Conservation (phyloP, 2,113 vertebrate genomes). For the Cebus imitator region DNA sequence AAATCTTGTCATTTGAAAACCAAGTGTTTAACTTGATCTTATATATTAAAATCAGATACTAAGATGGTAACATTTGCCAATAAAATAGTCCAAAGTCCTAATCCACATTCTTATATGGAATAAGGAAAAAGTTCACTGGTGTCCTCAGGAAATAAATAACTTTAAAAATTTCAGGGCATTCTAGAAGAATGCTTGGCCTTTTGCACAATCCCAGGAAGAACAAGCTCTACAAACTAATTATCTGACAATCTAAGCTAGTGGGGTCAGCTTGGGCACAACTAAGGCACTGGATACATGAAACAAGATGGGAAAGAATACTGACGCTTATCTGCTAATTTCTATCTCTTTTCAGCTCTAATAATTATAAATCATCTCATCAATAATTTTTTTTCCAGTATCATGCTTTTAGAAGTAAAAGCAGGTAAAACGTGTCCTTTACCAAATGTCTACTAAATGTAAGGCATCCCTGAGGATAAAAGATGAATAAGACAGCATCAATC, state of each 20-base stretch:
- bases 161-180: not conserved
- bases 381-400: not conserved
- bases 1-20: not conserved
- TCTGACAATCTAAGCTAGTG: not conserved
- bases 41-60: not conserved
- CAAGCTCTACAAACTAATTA: constrained; percentile 5
- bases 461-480: not conserved
- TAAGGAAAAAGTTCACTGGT: not conserved
- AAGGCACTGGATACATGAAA: not conserved
- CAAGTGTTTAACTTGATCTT: constrained; percentile 19
- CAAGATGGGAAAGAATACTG: not conserved
- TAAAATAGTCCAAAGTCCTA: not conserved
- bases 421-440: not conserved
- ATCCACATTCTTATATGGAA: constrained; percentile 8
- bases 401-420: constrained; percentile 4
- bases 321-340: not conserved
- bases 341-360: not conserved
- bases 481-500: not conserved
- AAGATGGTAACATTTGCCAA: not conserved
- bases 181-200: constrained; percentile 17
- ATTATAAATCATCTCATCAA: not conserved
- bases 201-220: constrained; percentile 15
- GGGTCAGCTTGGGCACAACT: not conserved
- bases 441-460: not conserved
- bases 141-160: not conserved